phyloP scores from a whole-genome alignment of 2,888 invertebrate species.

The Macroteleia sp. region DNA sequence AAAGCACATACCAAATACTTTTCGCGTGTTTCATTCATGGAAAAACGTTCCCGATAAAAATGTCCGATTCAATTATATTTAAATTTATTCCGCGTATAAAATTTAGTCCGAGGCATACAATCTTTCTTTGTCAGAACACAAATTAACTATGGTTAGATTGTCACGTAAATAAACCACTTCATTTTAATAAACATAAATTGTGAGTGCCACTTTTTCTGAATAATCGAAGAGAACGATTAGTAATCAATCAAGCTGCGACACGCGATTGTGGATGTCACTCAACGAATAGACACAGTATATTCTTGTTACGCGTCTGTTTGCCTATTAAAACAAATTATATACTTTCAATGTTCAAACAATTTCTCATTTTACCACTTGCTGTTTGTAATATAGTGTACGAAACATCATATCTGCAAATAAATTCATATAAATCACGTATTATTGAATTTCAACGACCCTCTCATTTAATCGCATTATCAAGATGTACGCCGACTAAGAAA shows the following conservation, averaged over 20 bases:
- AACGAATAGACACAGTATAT: too few species aligned
- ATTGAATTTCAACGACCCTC: slow-evolving; percentile 21
- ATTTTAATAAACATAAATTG: slow-evolving; percentile 54
- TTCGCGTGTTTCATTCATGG: background rate
- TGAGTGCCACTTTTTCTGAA: slow-evolving; percentile 38
- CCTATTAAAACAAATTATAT: slow-evolving; percentile 55
- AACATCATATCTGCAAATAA: slow-evolving; percentile 32
- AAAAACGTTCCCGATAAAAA: slow-evolving; percentile 3
- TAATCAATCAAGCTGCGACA: slow-evolving; percentile 43
- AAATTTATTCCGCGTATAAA: slow-evolving; percentile 35
- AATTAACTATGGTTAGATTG: slow-evolving; percentile 35
- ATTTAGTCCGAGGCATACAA: background rate
- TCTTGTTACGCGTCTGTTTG: slow-evolving; percentile 23
- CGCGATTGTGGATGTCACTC: slow-evolving; percentile 31
- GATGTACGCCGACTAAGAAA: too few species aligned
- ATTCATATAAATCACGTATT: slow-evolving; percentile 7
- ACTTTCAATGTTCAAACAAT: slow-evolving; percentile 30
- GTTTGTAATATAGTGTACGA: slow-evolving; percentile 31
- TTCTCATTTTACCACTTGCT: slow-evolving; percentile 20
- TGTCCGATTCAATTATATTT: slow-evolving; percentile 27
- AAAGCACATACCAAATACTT: background rate
- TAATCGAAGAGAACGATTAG: slow-evolving; percentile 40
- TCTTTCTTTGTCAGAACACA: slow-evolving; percentile 22
- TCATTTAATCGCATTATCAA: slow-evolving; percentile 16
- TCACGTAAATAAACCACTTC: slow-evolving; percentile 52